These are phyloP conservation scores for Hesperophylax magnus DNA, from an alignment of 1,140 invertebrate genomes.

Conservation along the genomic window DNA sequence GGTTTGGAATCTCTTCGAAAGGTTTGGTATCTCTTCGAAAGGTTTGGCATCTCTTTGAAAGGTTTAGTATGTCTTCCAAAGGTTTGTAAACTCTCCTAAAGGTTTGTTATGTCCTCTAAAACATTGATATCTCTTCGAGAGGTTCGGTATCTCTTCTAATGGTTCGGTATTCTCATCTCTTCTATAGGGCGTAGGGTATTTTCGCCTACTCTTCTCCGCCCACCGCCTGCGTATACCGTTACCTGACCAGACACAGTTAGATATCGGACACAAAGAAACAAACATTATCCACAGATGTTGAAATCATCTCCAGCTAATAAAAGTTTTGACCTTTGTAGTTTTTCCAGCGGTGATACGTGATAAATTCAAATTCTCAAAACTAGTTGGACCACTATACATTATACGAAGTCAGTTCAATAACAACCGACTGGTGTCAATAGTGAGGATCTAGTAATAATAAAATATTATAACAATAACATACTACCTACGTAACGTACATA, in stretches of 20 bases:
- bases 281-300: neutral
- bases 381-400: constrained; percentile 23
- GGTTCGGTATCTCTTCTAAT: too few species aligned
- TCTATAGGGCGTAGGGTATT: neutral
- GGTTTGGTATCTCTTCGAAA: too few species aligned
- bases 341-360: neutral
- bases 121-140: too few species aligned
- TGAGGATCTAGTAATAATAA: neutral
- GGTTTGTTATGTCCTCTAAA: too few species aligned
- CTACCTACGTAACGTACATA: too few species aligned
- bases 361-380: neutral
- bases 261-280: constrained; percentile 25
- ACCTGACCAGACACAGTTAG: constrained; percentile 12
- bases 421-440: neutral
- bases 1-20: too few species aligned
- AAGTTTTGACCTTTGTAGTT: constrained; percentile 23
- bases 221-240: neutral
- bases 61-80: too few species aligned
- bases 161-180: neutral
- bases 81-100: too few species aligned
- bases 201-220: neutral
- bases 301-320: constrained; percentile 15
- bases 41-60: too few species aligned
- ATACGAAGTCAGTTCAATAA: neutral
- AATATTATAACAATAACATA: too few species aligned